A percentile compares a stretch with the other conserved stretches of the same genome.
Conservation (phyloP, 2,797 vertebrate species). For the Galago senegalensis region DNA sequence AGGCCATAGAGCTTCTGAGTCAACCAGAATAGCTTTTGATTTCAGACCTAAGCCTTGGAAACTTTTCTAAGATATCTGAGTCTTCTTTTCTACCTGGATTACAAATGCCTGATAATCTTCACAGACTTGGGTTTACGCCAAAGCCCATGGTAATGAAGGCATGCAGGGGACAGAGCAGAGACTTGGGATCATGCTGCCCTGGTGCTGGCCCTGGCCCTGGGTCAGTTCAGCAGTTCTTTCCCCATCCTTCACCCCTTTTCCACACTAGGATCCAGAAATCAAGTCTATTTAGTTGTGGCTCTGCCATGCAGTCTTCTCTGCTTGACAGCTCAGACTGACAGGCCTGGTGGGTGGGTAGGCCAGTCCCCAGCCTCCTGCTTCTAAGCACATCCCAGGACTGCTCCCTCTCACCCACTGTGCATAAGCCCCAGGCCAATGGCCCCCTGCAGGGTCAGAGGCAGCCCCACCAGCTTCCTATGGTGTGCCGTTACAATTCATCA, state of each 20-base stretch:
- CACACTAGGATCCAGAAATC: background rate
- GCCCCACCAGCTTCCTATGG: background rate
- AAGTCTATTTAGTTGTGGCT: background rate
- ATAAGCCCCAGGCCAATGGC: background rate
- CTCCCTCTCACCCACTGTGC: accelerated
- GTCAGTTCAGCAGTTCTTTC: background rate
- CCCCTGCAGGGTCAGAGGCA: background rate
- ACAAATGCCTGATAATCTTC: background rate
- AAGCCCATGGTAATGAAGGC: accelerated
- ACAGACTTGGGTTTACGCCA: background rate
- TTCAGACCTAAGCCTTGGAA: background rate
- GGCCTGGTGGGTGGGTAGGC: background rate
- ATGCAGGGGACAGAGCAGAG: accelerated
- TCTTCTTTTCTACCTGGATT: background rate
- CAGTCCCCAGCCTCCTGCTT: background rate
- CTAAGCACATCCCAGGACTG: background rate
- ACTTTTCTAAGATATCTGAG: background rate
- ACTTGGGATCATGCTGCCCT: accelerated
- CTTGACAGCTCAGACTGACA: background rate
- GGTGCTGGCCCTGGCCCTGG: background rate
- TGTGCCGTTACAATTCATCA: background rate
- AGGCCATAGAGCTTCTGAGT: accelerated
- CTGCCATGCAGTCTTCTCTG: background rate
- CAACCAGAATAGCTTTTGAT: background rate
- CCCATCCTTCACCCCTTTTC: background rate